These are phyloP conservation scores for Macrostomum lignano DNA, from an alignment of 1,140 invertebrate genomes.

Conservation along the genomic window DNA sequence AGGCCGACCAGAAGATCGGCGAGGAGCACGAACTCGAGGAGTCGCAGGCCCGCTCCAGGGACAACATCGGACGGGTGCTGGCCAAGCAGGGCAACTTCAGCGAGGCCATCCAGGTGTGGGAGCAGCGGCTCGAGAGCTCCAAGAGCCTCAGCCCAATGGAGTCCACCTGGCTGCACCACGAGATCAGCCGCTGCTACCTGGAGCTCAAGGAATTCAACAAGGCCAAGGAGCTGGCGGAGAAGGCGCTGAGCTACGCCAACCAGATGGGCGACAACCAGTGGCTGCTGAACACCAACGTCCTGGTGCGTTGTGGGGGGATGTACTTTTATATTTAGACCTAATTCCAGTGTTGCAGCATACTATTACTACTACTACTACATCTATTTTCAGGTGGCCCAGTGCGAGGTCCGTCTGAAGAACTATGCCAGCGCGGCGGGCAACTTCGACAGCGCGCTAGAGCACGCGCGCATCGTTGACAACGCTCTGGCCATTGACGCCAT, in stretches of 20 bases:
- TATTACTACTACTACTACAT: no score
- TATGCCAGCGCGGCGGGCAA: background rate
- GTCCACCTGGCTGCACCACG: conserved; percentile 26
- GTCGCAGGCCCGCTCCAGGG: conserved; percentile 5
- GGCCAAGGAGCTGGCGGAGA: conserved; percentile 21
- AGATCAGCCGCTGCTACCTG: conserved; percentile 25
- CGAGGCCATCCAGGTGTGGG: conserved; percentile 8
- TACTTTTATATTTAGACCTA: no score
- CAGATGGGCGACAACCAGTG: conserved; percentile 20
- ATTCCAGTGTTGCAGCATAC: no score
- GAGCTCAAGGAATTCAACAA: conserved; percentile 16
- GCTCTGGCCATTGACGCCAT: background rate
- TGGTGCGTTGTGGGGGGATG: no score
- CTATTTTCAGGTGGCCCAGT: background rate
- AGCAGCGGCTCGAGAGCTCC: conserved; percentile 12
- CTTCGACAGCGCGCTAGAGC: background rate
- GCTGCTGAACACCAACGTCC: conserved; percentile 16
- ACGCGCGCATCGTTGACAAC: background rate
- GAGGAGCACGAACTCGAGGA: conserved; percentile 12
- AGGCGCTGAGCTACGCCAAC: conserved; percentile 17
- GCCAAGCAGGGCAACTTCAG: conserved; percentile 6
- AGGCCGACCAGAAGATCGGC: conserved; percentile 17
- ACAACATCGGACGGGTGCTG: conserved; percentile 8
- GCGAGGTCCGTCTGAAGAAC: background rate
- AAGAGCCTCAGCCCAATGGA: conserved; percentile 17